phyloP scores from a whole-genome alignment of 2,797 vertebrate species.

The Chelon auratus region DNA sequence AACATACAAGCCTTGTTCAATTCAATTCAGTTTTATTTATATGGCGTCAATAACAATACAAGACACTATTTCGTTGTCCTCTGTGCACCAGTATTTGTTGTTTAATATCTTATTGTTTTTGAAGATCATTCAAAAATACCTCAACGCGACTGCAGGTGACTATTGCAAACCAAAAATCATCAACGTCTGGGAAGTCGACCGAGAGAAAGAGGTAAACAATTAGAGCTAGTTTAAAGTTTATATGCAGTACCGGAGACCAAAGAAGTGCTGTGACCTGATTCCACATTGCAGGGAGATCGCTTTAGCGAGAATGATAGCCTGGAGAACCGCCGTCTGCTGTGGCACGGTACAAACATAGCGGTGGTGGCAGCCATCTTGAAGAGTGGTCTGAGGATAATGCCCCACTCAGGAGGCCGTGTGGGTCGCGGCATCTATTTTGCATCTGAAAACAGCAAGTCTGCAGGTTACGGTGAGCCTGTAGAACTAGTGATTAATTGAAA shows the following conservation, averaged over 20 bases:
- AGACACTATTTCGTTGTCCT: neutral
- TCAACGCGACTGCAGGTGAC: slow-evolving; percentile 75
- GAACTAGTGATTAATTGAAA: neutral
- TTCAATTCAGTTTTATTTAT: neutral
- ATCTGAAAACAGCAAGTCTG: slow-evolving; percentile 92
- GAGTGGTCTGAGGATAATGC: slow-evolving; percentile 94
- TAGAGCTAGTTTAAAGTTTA: neutral
- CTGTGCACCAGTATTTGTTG: neutral
- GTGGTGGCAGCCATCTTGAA: slow-evolving; percentile 93
- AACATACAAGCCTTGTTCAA: neutral
- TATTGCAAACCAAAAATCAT: slow-evolving; percentile 64
- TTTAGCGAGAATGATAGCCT: slow-evolving; percentile 84
- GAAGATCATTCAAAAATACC: slow-evolving; percentile 89
- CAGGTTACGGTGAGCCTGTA: slow-evolving; percentile 86
- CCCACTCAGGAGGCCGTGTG: slow-evolving; percentile 91
- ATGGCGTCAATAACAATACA: no score
- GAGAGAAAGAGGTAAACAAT: slow-evolving; percentile 87
- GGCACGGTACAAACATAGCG: slow-evolving; percentile 93
- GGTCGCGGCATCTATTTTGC: slow-evolving; percentile 95
- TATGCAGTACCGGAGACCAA: neutral
- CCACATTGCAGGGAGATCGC: slow-evolving; percentile 78
- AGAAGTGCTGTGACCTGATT: slow-evolving; percentile 13
- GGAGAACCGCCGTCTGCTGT: slow-evolving; percentile 90
- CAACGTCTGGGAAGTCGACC: slow-evolving; percentile 89
- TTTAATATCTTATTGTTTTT: slow-evolving; percentile 3